Percentiles rank a stretch among this genome's conserved stretches.
These are phyloP conservation scores for Cancer borealis DNA, from an alignment of 2,888 invertebrate genomes.

Conservation along the genomic window DNA sequence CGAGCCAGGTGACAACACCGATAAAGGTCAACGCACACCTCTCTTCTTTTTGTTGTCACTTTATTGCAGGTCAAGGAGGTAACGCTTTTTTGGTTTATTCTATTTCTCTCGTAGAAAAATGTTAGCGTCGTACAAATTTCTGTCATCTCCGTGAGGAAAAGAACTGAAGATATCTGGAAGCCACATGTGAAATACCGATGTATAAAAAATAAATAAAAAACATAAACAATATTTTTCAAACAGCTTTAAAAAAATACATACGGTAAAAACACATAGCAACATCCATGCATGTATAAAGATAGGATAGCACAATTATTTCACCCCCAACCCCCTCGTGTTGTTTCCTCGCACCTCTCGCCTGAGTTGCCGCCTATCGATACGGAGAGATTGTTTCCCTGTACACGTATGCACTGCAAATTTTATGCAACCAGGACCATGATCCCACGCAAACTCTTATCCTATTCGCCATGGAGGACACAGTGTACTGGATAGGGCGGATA, in stretches of 20 bases:
- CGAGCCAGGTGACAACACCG: slow-evolving; percentile 10
- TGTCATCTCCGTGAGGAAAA: not conserved
- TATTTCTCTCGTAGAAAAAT: no score
- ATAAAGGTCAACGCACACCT: not conserved
- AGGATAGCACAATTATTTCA: not conserved
- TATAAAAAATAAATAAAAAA: not conserved
- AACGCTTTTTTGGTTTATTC: not conserved
- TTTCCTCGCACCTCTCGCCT: not conserved
- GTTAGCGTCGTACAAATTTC: no score
- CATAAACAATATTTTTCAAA: not conserved
- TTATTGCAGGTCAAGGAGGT: not conserved
- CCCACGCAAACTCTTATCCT: no score
- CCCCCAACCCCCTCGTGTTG: not conserved
- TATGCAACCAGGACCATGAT: no score
- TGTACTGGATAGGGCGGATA: no score
- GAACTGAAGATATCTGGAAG: no score
- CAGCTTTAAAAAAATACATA: not conserved
- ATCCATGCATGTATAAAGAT: not conserved
- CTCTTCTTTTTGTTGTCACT: not conserved
- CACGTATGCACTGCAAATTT: no score
- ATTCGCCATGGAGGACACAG: no score
- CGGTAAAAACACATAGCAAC: not conserved
- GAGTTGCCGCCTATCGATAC: not conserved
- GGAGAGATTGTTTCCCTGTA: no score
- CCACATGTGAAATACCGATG: not conserved